Base-by-base conservation (phyloP, 35 echinoderm and acorn worm species). In the Ophiothrix spiculata region DNA sequence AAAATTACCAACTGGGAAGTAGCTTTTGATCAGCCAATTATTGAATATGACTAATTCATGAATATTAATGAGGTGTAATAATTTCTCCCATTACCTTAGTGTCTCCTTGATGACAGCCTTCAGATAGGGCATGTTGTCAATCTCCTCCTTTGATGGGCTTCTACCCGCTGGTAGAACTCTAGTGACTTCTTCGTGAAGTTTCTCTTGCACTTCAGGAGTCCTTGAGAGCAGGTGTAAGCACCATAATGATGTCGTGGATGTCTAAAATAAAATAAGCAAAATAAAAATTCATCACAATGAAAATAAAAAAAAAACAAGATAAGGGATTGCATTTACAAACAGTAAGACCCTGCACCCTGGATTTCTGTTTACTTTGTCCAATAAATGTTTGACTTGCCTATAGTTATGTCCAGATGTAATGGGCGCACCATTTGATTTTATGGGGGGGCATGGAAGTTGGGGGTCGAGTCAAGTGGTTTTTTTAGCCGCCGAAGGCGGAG, bases 61-160 rank as follows among this genome's bases (percentile, higher is more conserved):
- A n/a, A n/a, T n/a, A n/a, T n/a, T n/a, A n/a, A n/a, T n/a, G n/a
- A n/a, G n/a, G n/a, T n/a, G n/a, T n/a, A n/a, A n/a, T n/a, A n/a
- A n/a, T n/a, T n/a, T n/a, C n/a, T n/a, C n/a, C 6, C 32, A 34
- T 86, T 83, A 97, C 95, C 95, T 98, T 19, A 83, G 45, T 14
- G 95, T 91, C 80, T 98, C 95, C 56, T 98, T 98, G 77, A 98
- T 75, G 36, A 77, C 87, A 0, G 95, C 95, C 37, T 98, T 98
- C 15, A 98, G 80, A 35, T 98, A 98, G 3, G 95, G 95, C 0
- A 94, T 56, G n/a, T 88, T 98, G 74, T 98, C 85, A 19, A 98
- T 79, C 6, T 64, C 38, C 37, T 94, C 77, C 54, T 86, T 74
- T 0, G 88, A 89, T 6, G 92, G 75, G 4, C 85, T 76, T 45